A percentile compares a stretch with the other conserved stretches of the same genome.
Conservation (phyloP, 2,113 vertebrate species). For the Passer montanus region DNA sequence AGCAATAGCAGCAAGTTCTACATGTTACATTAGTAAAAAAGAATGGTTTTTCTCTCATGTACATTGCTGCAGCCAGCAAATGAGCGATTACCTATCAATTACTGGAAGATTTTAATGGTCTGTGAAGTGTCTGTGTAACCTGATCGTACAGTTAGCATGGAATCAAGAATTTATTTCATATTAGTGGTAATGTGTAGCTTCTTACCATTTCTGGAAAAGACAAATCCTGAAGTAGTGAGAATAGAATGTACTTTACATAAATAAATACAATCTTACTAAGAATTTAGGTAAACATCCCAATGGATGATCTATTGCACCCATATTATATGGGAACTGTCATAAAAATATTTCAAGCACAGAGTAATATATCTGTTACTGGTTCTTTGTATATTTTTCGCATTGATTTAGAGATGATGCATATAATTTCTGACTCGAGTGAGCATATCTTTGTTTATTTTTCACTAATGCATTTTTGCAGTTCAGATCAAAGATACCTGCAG, state of each 20-base stretch:
- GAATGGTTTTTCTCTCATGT: conserved; percentile 68
- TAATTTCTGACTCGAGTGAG: conserved; percentile 57
- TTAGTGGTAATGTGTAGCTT: conserved; percentile 25
- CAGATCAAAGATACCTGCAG: conserved; percentile 31
- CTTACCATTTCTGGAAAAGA: background rate
- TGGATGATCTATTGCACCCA: background rate
- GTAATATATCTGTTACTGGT: conserved; percentile 19
- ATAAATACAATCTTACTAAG: conserved; percentile 17
- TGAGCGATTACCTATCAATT: conserved; percentile 77
- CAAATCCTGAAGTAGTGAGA: conserved; percentile 9
- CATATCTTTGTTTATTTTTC: conserved; percentile 43
- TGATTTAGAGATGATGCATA: conserved; percentile 49
- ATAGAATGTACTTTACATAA: conserved; percentile 29
- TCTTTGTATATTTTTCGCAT: conserved; percentile 37
- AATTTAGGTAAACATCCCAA: background rate
- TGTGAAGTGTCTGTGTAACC: conserved; percentile 70
- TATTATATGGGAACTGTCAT: conserved; percentile 12
- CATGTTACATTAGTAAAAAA: conserved; percentile 75
- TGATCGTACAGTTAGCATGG: conserved; percentile 64
- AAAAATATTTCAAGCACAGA: conserved; percentile 49
- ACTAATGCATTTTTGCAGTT: conserved; percentile 55
- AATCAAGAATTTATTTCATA: conserved; percentile 64
- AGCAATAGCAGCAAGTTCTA: conserved; percentile 70
- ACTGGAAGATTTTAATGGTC: conserved; percentile 75
- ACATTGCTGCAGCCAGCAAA: conserved; percentile 70